phyloP scores from a whole-genome alignment of 2,113 vertebrate genomes.

The human (Homo sapiens) region GRCh38 chr12:19141001-19141500 shows the following conservation, averaged over 20 bases:
- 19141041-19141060: no score
- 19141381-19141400: background rate
- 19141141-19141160: background rate
- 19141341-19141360: background rate
- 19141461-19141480: background rate
- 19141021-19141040: no score
- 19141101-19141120: background rate
- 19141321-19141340: background rate
- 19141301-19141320: background rate
- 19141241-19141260: background rate
- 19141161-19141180: background rate
- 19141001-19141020: no score
- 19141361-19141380: background rate
- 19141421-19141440: background rate
- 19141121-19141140: background rate
- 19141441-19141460: background rate
- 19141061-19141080: no score
- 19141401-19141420: background rate
- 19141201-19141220: background rate
- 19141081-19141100: no score
- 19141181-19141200: background rate
- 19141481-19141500: background rate
- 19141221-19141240: background rate
- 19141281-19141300: background rate
- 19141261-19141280: background rate